Base-by-base conservation (phyloP, 2,797 vertebrate genomes). In the Sebastes itinus region DNA sequence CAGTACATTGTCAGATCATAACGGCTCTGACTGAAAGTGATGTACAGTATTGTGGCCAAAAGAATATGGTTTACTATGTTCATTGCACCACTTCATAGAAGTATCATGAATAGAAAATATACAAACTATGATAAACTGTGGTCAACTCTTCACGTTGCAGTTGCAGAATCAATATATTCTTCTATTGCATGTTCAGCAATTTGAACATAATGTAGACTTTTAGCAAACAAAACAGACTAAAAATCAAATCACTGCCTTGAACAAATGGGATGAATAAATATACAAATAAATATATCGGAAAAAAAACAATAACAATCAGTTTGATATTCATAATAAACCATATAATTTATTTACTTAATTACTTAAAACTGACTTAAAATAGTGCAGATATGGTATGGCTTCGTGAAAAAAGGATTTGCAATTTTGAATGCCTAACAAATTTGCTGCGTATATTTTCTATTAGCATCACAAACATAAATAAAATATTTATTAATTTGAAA, bases 71-170 rank as follows among this genome's bases (percentile, higher is more conserved):
- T 75, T 16, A 71, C 14, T 70, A 67, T 67, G 63, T 78, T 84
- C 78, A 82, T 71, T 82, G 68, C 69, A 88, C 74, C 81, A 91
- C 92, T 92, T 94, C 89, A 91, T 91, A 87, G 89, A 94, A 92
- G 89, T 88, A 80, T 87, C 81, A 90, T 85, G 81, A 75, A 81
- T 86, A 87, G 63, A 90, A 89, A 90, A 87, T 69, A 87, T 75
- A 83, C 63, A 82, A 83, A 81, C 71, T 70, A 78, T 55, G 56
- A n/a, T 32, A 27, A 70, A 77, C 59, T 83, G 73, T 23, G 61
- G 67, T 82, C 70, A 75, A 76, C 61, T 58, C 32, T 80, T 83
- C 16, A 60, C 28, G 52, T 61, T 81, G 56, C 77, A 80, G 60
- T 76, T 72, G 79, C 70, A 71, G 70, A 89, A 81, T 84, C 20